These are phyloP conservation scores for Orius insidiosus DNA, from an alignment of 1,140 invertebrate species.

Conservation along the genomic window DNA sequence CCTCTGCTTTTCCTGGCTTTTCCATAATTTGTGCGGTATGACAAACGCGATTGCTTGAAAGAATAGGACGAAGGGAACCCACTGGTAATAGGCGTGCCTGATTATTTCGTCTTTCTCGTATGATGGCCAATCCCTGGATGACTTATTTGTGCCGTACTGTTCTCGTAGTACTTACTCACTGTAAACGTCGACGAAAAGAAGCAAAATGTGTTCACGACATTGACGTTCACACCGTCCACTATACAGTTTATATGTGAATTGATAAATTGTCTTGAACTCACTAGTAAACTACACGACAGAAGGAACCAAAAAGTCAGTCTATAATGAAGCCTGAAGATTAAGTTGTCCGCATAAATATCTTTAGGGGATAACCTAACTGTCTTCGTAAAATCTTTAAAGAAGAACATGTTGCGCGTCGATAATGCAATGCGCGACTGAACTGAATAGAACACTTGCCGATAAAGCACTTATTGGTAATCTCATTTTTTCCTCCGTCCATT, in stretches of 20 bases:
- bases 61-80: slow-evolving; percentile 66
- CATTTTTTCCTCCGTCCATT: no score
- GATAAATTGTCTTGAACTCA: slow-evolving; percentile 85
- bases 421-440: background rate
- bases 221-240: slow-evolving; percentile 30
- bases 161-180: slow-evolving; percentile 21
- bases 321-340: slow-evolving; percentile 84
- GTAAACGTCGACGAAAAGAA: slow-evolving; percentile 62
- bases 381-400: slow-evolving; percentile 10
- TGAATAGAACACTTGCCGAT: no score
- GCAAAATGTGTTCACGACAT: slow-evolving; percentile 52
- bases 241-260: slow-evolving; percentile 89
- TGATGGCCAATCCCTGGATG: slow-evolving; percentile 25
- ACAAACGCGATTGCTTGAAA: slow-evolving; percentile 61
- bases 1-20: slow-evolving; percentile 47
- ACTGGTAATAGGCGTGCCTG: slow-evolving; percentile 72
- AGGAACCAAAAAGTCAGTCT: slow-evolving; percentile 82
- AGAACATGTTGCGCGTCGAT: slow-evolving; percentile 6
- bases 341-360: slow-evolving; percentile 76
- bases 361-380: background rate
- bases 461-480: no score
- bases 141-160: slow-evolving; percentile 17
- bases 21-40: slow-evolving; percentile 56
- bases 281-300: slow-evolving; percentile 73
- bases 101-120: slow-evolving; percentile 32